These are phyloP conservation scores for Folsomia manolachei DNA, from an alignment of 2,888 invertebrate species.

Conservation along the genomic window DNA sequence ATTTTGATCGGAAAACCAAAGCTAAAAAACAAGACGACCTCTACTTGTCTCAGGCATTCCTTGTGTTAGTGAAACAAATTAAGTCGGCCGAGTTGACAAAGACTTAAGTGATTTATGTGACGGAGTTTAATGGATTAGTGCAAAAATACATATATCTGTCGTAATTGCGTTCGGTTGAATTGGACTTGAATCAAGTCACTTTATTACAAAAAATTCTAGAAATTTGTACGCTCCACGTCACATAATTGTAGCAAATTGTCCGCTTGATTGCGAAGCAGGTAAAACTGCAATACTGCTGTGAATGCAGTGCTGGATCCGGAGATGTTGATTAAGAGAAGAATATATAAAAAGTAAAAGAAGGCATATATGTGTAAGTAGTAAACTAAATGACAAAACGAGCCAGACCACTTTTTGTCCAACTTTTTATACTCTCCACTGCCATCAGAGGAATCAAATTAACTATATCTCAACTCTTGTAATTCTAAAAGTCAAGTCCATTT, in stretches of 20 bases:
- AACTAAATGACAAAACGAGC: background rate
- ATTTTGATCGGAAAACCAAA: background rate
- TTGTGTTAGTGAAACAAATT: no score
- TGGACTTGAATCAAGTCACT: no score
- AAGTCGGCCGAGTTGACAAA: background rate
- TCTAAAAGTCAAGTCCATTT: background rate
- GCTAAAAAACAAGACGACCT: background rate
- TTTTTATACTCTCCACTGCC: background rate
- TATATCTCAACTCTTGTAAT: background rate
- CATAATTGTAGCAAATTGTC: no score
- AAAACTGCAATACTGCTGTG: no score
- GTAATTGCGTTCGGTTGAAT: background rate
- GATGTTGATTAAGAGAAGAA: background rate
- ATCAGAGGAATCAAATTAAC: background rate
- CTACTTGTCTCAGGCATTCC: background rate
- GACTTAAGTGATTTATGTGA: background rate
- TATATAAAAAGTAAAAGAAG: background rate
- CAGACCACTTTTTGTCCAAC: background rate
- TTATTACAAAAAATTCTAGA: background rate
- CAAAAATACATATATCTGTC: no score
- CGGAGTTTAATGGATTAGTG: background rate
- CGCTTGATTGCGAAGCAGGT: no score
- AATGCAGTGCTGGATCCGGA: no score
- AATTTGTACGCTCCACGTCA: background rate
- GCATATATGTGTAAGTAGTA: no score